These are phyloP conservation scores for Oegoconia quadripuncta DNA, from an alignment of 2,888 invertebrate species.

Conservation along the genomic window DNA sequence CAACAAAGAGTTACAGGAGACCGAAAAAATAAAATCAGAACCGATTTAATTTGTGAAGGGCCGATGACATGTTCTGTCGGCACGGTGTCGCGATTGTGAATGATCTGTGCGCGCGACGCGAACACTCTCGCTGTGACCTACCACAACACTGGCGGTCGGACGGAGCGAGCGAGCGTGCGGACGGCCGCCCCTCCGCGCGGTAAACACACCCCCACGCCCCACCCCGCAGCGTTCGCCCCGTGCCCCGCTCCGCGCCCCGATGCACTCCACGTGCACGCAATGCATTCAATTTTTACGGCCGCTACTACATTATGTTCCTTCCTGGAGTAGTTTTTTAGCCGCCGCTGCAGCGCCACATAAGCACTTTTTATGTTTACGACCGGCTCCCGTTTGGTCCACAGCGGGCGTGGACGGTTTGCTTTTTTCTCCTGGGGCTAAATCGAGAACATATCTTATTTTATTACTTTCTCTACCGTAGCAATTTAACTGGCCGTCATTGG, in stretches of 20 bases:
- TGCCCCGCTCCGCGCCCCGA: slow-evolving; percentile 34
- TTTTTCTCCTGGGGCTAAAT: slow-evolving; percentile 58
- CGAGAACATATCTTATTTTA: slow-evolving; percentile 39
- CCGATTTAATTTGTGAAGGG: background rate
- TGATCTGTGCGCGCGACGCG: slow-evolving; percentile 50
- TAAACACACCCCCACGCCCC: slow-evolving; percentile 73
- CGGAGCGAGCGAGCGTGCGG: slow-evolving; percentile 36
- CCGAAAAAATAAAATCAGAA: too few relatives aligned
- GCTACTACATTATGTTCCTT: slow-evolving; percentile 75
- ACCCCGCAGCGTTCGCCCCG: slow-evolving; percentile 30
- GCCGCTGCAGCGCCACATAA: slow-evolving; percentile 68
- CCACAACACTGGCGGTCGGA: slow-evolving; percentile 80
- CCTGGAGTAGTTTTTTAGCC: slow-evolving; percentile 69
- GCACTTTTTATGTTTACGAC: slow-evolving; percentile 74
- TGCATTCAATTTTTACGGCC: slow-evolving; percentile 74
- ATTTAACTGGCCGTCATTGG: too few relatives aligned
- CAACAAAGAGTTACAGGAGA: too few relatives aligned
- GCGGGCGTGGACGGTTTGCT: slow-evolving; percentile 54
- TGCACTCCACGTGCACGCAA: slow-evolving; percentile 74
- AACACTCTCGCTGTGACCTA: slow-evolving; percentile 77
- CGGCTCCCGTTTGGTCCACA: slow-evolving; percentile 59
- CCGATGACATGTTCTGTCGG: slow-evolving; percentile 56
- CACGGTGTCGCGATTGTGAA: slow-evolving; percentile 59
- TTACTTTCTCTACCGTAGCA: slow-evolving; percentile 9
- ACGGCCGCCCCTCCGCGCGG: slow-evolving; percentile 65